Conservation (phyloP, 1,140 invertebrate genomes). For the Ceratina calcarata region DNA sequence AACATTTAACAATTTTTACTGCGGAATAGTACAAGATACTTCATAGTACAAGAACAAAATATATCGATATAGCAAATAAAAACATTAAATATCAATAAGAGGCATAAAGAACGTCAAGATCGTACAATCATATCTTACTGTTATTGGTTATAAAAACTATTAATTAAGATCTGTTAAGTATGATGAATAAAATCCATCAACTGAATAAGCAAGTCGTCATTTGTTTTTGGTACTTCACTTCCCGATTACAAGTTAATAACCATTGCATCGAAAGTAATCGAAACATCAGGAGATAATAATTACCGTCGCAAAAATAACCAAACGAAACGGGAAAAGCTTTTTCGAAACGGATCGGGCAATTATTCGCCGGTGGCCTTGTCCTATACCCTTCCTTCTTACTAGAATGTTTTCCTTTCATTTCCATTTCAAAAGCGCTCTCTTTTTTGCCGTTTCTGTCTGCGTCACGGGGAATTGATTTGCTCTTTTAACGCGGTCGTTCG, state of each 20-base stretch:
- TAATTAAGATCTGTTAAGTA: constrained; percentile 9
- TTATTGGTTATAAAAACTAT: constrained; percentile 11
- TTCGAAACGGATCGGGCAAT: constrained; percentile 55
- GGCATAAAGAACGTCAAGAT: background rate
- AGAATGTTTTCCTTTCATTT: constrained; percentile 53
- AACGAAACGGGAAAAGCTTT: constrained; percentile 25
- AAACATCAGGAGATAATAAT: constrained; percentile 54
- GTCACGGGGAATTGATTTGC: background rate
- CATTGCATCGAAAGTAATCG: constrained; percentile 21
- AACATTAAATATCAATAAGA: background rate
- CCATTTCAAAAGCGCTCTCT: constrained; percentile 34
- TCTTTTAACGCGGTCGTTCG: constrained; percentile 30
- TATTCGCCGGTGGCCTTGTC: constrained; percentile 30
- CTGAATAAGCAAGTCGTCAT: constrained; percentile 1
- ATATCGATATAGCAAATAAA: too few relatives aligned
- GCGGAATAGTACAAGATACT: too few relatives aligned
- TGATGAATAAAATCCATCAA: constrained; percentile 31
- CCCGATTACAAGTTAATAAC: constrained; percentile 22
- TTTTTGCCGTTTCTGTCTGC: constrained; percentile 18
- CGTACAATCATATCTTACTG: background rate
- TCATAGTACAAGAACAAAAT: too few relatives aligned
- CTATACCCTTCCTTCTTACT: background rate
- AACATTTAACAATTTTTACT: too few relatives aligned
- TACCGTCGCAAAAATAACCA: constrained; percentile 25
- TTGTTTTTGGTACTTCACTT: constrained; percentile 37